Percentiles rank a stretch among this genome's conserved stretches.
Evolutionary conservation across 1,140 invertebrate species (phyloP).

Genomic region (Ladona fulva): DNA sequence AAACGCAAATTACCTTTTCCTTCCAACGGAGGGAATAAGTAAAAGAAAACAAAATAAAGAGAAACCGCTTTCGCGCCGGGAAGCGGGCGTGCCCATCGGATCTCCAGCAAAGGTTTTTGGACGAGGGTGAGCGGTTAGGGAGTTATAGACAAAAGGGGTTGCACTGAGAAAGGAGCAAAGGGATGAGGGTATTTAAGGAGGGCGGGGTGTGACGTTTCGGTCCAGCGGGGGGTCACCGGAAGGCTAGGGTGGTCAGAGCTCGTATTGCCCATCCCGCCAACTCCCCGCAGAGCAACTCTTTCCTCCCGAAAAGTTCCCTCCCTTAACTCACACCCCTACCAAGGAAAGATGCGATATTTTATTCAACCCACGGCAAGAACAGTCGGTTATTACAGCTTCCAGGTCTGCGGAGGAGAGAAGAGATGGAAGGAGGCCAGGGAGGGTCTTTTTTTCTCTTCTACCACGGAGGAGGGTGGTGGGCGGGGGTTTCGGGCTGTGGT

Average conservation of each 20-base stretch:
- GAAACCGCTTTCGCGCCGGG: not conserved
- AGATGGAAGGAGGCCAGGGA: not conserved
- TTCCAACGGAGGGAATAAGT: not conserved
- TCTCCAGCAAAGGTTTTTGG: not conserved
- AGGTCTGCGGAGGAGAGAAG: not conserved
- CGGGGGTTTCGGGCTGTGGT: not conserved
- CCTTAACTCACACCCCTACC: not conserved
- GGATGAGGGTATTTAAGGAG: not conserved
- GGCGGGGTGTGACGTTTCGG: not conserved
- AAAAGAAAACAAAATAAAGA: not conserved
- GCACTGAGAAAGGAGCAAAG: not conserved
- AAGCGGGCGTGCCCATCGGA: not conserved
- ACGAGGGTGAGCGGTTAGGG: not conserved
- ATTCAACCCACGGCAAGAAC: conserved; percentile 3
- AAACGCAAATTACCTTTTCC: not conserved
- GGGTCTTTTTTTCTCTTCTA: not conserved
- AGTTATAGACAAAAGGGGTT: not conserved
- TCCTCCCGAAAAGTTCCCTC: not conserved
- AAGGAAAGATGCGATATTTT: not conserved
- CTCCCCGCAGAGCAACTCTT: not conserved
- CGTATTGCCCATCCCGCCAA: not conserved
- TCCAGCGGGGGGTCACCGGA: not conserved
- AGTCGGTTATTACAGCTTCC: conserved; percentile 1
- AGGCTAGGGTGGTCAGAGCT: not conserved
- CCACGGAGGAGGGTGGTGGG: not conserved